phyloP scores from a whole-genome alignment of 2,888 invertebrate genomes.

The Bembecia ichneumoniformis region DNA sequence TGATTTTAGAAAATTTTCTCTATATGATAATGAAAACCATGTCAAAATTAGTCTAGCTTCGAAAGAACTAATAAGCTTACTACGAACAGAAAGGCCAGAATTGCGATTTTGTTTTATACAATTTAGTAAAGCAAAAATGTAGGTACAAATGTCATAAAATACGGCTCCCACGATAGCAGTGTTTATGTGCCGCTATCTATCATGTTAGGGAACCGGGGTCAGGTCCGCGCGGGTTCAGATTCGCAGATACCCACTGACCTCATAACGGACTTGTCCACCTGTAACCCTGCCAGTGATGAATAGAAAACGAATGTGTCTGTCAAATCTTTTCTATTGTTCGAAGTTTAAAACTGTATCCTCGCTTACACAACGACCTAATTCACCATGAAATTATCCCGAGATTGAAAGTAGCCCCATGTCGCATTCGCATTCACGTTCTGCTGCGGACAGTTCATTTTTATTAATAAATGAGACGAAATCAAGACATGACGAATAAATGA shows the following conservation, averaged over 20 bases:
- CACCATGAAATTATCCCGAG: conserved; percentile 64
- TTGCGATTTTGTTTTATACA: too few relatives aligned
- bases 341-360: conserved; percentile 16
- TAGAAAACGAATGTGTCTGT: background rate
- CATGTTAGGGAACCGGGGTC: conserved; percentile 38
- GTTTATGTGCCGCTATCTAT: conserved; percentile 39
- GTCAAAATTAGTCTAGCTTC: too few relatives aligned
- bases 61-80: too few relatives aligned
- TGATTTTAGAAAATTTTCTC: too few relatives aligned
- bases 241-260: conserved; percentile 30
- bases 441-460: conserved; percentile 73
- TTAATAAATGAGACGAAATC: conserved; percentile 75
- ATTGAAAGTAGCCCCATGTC: conserved; percentile 66
- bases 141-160: conserved; percentile 17
- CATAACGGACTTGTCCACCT: background rate
- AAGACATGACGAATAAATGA: conserved; percentile 75
- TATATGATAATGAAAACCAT: too few relatives aligned
- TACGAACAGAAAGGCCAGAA: too few relatives aligned
- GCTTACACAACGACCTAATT: conserved; percentile 37
- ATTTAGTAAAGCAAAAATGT: too few relatives aligned
- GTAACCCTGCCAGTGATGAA: background rate
- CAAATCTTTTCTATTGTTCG: conserved; percentile 6
- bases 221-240: conserved; percentile 31
- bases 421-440: conserved; percentile 56
- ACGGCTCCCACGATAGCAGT: conserved; percentile 27